Base-by-base conservation (phyloP, 2,888 invertebrate species). In the Xestobium rufovillosum region DNA sequence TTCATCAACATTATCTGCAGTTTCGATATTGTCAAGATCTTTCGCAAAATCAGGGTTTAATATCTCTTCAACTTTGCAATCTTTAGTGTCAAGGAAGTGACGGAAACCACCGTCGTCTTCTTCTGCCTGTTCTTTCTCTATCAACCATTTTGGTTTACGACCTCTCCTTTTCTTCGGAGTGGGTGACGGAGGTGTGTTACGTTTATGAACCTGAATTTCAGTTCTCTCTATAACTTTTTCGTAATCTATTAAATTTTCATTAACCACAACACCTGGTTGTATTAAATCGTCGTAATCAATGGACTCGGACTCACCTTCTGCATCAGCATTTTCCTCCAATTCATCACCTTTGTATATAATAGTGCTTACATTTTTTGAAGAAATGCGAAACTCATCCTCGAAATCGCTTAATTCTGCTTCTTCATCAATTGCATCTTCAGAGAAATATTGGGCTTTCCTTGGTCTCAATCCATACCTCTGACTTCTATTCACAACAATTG, bases 231-330 rank as follows among this genome's bases (percentile, higher is more conserved):
- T 56, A 12, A 56, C 33, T 46, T 50, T 55, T 34, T 57, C 58
- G 47, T 57, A 56, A 42, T 58, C 58, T 31, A 56, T 51, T 36
- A 45, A 47, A 39, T 53, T 51, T 33, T 52, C 55, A 44, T 57
- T 57, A 10, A 59, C 49, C 13, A 59, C 56, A 35, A 59, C 53
- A 44, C 59, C 59, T 3, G 59, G 58, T 25, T 56, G 45, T 17
- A 59, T 59, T 23, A 59, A 51, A 44, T 59, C 59, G 31, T 59
- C 59, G 41, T 56, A 59, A 41, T 59, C 59, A 25, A 59, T 56
- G 16, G 57, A 35, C 25, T 51, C 57, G 27, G 48, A 46, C 4
- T 42, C 36, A 28, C 44, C 39, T 39, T 45, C 45, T 29, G 44
- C 35, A 25, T 26, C 23, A n/a, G n/a, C n/a, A n/a, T n/a, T n/a